Base-by-base conservation (phyloP, 2,888 invertebrate genomes). In the Rhamnusium bicolor region DNA sequence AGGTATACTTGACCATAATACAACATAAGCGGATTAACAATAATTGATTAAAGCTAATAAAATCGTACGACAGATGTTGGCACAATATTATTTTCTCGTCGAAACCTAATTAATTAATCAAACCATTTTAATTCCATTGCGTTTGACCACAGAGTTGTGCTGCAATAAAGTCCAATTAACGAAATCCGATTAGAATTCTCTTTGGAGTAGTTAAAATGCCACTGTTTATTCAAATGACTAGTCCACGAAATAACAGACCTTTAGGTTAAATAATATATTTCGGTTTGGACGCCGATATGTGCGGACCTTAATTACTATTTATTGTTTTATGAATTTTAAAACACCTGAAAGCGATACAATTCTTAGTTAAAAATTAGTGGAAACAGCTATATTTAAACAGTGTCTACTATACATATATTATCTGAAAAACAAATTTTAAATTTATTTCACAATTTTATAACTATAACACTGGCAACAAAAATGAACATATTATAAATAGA, bases 151-250 rank as follows among this genome's bases (percentile, higher is more conserved):
- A 72, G 72, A 69, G 65, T 62, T 72, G 75, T 67, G 71, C 72
- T 66, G 71, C 78, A 78, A 80, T 79, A 75, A 80, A 80, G 75
- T 80, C 74, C 80, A 80, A 83, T 83, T 83, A 81, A 79, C 76
- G 71, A 77, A 80, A 82, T 82, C 80, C 76, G 79, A 81, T 82
- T 81, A 80, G 77, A 72, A 77, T 74, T 70, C 77, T 77, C 80
- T 80, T 75, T 72, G 69, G 60, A 67, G 61, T 46, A 49, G 62
- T 69, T 27, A 21, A 65, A 71, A 65, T 69, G 65, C 47, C 69
- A 53, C 29, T 49, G 69, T 60, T 56, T 62, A 58, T 46, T 19
- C 40, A 21, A 61, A 54, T 58, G 49, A 49, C 51, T 16, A 51
- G 68, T 46, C 53, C 18, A 12, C 51, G 53, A 60, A 51, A 69